Percentiles rank a stretch among this genome's conserved stretches.
Conservation (phyloP, 1,140 invertebrate genomes). For the Agrypnia vestita region DNA sequence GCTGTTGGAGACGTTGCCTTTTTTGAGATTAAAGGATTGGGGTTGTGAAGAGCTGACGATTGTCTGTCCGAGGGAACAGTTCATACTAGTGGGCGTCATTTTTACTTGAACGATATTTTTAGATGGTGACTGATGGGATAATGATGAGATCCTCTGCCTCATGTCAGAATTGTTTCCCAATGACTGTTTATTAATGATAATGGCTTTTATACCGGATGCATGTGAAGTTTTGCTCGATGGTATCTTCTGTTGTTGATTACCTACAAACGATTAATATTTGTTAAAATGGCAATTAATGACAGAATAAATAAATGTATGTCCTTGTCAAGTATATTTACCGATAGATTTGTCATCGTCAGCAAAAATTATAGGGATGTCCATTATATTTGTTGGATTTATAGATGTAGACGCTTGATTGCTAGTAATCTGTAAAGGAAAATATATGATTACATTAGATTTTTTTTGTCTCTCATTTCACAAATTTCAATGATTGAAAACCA, state of each 20-base stretch:
- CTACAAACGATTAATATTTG: conserved; percentile 19
- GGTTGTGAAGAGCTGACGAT: conserved; percentile 2
- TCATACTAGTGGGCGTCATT: conserved; percentile 24
- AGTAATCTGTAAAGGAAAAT: background rate
- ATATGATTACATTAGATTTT: too few relatives aligned
- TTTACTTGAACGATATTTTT: conserved; percentile 54
- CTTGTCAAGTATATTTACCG: conserved; percentile 25
- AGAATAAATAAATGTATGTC: background rate
- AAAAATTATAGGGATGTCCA: conserved; percentile 61
- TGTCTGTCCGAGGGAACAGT: conserved; percentile 29
- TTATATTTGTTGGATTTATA: conserved; percentile 55
- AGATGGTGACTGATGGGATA: conserved; percentile 6
- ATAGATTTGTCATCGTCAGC: conserved; percentile 58
- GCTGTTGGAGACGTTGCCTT: conserved; percentile 29
- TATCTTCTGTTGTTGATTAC: conserved; percentile 10
- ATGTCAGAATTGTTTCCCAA: conserved; percentile 31
- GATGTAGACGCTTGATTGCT: conserved; percentile 30
- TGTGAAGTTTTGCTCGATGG: conserved; percentile 3
- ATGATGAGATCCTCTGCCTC: conserved; percentile 27
- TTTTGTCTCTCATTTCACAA: background rate
- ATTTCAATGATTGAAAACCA: background rate
- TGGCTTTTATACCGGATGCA: conserved; percentile 50
- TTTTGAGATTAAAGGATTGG: conserved; percentile 37
- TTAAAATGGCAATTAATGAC: background rate
- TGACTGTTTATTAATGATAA: conserved; percentile 58